Base-by-base conservation (phyloP, 2,888 invertebrate genomes). In the Mamestra brassicae region DNA sequence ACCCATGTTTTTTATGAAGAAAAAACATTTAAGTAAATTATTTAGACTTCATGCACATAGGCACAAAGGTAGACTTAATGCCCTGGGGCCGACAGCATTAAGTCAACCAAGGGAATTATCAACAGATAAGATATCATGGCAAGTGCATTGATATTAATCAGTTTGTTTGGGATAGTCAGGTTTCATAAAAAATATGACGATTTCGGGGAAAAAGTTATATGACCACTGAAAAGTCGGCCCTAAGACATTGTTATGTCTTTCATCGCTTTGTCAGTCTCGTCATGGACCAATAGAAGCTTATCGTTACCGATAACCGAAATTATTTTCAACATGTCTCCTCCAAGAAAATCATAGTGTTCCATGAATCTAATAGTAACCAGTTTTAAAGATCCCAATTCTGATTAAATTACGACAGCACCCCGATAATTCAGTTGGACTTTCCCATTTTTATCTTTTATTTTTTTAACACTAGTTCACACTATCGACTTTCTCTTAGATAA, bases 401-500 rank as follows among this genome's bases (percentile, higher is more conserved):
- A 79, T 76, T 70, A 71, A 55, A 58, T 34, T 26, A 50, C 34
- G 15, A 68, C 52, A 72, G 45, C 54, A 34, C n/a, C 77, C 64
- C 58, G 72, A 80, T 71, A 78, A 58, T 74, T 60, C 26, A 65
- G 50, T 76, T 63, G n/a, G 38, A 36, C 52, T 42, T 26, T 65
- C n/a, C 63, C 38, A 67, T 71, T n/a, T 7, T 26, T 69, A 68
- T 77, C 60, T 78, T 60, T 66, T 42, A 6, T 50, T 65, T 69
- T 63, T 65, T 66, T 63, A 67, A 66, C 26, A 38, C 57, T 54
- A 38, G 63, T 75, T 60, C 55, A 77, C 69, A 70, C 74, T 64
- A 54, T 62, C 76, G 11, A 85, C 85, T 86, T 86, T 86, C 87
- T 83, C 86, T 76, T 61, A 54, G 57, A 17, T 52, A 47, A 71